Evolutionary conservation across 1,140 invertebrate species (phyloP).

Genomic region (Cotesia chilonis): DNA sequence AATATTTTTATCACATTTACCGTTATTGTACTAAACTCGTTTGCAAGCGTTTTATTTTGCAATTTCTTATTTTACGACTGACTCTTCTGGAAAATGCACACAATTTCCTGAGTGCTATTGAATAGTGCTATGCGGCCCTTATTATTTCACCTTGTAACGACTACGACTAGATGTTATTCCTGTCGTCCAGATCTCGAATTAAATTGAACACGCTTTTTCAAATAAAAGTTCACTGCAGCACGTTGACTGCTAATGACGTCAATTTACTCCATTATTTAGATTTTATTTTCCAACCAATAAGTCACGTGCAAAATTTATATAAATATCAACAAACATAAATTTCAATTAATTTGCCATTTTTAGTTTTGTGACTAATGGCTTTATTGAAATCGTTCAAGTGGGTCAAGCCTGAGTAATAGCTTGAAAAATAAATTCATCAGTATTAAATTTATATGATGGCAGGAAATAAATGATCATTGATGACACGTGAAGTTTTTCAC

Average conservation of each 20-base stretch:
- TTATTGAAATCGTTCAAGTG: background rate
- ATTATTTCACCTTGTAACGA: background rate
- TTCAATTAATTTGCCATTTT: background rate
- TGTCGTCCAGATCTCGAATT: background rate
- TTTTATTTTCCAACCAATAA: background rate
- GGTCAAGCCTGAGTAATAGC: background rate
- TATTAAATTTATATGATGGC: background rate
- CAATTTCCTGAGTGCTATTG: constrained; percentile 12
- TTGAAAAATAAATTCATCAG: background rate
- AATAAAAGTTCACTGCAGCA: background rate
- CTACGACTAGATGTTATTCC: constrained; percentile 12
- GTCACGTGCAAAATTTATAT: background rate
- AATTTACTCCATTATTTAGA: background rate
- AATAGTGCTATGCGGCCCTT: background rate
- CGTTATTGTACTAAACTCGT: constrained; percentile 4
- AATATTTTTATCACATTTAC: background rate
- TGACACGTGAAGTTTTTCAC: constrained; percentile 23
- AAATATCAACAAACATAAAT: background rate
- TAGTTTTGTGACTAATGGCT: too few relatives aligned
- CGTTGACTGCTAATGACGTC: background rate
- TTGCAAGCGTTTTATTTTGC: constrained; percentile 14
- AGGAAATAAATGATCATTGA: background rate
- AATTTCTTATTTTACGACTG: constrained; percentile 15
- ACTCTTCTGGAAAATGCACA: background rate
- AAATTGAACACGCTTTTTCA: background rate